Evolutionary conservation across 2,888 invertebrate genomes (phyloP), one percentile per base, ranked within the genome.

Genomic region (Plebejus anna): DNA sequence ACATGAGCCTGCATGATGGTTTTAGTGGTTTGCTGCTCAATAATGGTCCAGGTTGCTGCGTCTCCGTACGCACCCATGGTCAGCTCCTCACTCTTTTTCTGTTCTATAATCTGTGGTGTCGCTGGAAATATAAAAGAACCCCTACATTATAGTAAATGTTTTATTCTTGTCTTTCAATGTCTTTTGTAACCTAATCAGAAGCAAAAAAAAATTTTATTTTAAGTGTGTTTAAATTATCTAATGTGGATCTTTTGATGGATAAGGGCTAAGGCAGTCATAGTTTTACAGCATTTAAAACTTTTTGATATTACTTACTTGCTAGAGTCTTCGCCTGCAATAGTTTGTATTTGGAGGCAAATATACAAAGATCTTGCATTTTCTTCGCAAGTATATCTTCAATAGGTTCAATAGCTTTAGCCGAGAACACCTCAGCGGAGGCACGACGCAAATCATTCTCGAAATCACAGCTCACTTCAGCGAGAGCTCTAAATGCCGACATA

Each of bases 331-430:
- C 92, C 55, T 84, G 85, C 72, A 93, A 81, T 36, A 92, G 82
- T 75, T 87, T 87, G 11, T 90, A 79, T 85, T 93, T 93, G 0
- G 91, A 87, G 1, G 85, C 87, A 77, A 86, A 85, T 6, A 92
- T 80, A 1, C 82, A 81, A 57, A 90, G 79, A 81, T 90, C 88
- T 28, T 83, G 82, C 22, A 88, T 78, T 81, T 88, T 91, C 76
- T 89, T 89, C 0, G 82, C 76, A 9, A 92, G 76, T 0, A 78
- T 80, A 55, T 89, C 87, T 82, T 92, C 91, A 38, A 87, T 88
- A 1, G 83, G 77, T 80, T 86, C 86, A 6, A 82, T 82, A 0
- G 85, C 79, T 84, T 84, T 87, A 0, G 85, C 85, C 0, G 84
- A 82, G 79, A 87, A 87, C 75, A 90, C 79, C 75, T 88, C 87